These are phyloP conservation scores for Vulpes ferrilata DNA, from an alignment of 2,113 vertebrate genomes.

Conservation along the genomic window DNA sequence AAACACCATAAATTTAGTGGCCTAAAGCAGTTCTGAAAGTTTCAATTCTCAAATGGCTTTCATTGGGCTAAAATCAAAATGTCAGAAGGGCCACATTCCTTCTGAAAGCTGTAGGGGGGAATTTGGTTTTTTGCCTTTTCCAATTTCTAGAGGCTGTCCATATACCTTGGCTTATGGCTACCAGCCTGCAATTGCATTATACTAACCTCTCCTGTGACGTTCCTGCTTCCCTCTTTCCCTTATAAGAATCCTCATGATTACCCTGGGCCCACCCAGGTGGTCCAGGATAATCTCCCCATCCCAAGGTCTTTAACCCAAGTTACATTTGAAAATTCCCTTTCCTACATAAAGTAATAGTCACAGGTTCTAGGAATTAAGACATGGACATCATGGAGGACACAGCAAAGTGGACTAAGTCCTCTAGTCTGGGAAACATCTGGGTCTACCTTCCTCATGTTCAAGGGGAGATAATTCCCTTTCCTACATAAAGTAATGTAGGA, in stretches of 20 bases:
- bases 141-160: neutral
- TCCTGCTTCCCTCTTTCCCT: neutral
- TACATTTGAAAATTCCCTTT: neutral
- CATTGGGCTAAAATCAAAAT: neutral
- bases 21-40: neutral
- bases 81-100: fast-evolving
- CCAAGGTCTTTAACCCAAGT: neutral
- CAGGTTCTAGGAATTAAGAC: neutral
- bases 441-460: too few species aligned
- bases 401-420: neutral
- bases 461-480: too few species aligned
- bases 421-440: too few species aligned
- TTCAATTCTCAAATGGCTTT: neutral
- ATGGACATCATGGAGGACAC: neutral
- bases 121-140: neutral
- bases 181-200: neutral
- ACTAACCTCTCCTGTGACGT: neutral
- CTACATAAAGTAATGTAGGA: too few species aligned
- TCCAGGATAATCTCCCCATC: neutral
- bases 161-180: neutral
- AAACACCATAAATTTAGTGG: neutral
- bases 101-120: neutral
- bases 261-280: too few species aligned
- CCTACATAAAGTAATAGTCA: too few species aligned
- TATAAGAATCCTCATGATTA: neutral